Evolutionary conservation across 1,140 invertebrate species (phyloP).

Genomic region (Apolygus lucorum): DNA sequence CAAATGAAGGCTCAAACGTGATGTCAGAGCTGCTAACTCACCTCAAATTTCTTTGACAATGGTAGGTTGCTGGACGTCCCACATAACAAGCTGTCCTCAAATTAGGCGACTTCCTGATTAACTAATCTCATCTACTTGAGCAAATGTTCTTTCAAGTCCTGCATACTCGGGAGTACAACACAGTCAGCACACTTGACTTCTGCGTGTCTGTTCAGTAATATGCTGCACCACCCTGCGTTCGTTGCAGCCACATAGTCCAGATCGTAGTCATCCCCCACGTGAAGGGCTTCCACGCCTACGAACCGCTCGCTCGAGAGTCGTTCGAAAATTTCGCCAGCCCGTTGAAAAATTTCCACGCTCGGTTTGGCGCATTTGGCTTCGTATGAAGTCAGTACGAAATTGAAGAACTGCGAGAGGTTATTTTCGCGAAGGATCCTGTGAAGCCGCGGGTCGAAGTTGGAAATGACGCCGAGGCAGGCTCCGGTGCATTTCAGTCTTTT

Average conservation of each 20-base stretch:
- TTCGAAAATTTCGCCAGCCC: constrained; percentile 46
- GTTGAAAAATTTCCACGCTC: constrained; percentile 57
- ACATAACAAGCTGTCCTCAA: no score
- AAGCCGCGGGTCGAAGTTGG: constrained; percentile 79
- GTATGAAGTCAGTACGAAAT: constrained; percentile 73
- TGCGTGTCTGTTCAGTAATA: constrained; percentile 38
- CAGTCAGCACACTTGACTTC: not conserved
- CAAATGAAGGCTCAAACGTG: no score
- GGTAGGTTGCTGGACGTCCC: no score
- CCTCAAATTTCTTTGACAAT: no score
- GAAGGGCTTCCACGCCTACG: constrained; percentile 56
- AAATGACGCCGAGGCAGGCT: constrained; percentile 64
- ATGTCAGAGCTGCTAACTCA: no score
- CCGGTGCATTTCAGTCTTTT: constrained; percentile 44
- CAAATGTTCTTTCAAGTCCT: not conserved
- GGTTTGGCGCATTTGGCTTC: constrained; percentile 66
- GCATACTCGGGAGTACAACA: not conserved
- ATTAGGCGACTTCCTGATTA: no score
- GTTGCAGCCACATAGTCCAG: constrained; percentile 71
- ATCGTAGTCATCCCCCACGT: constrained; percentile 67
- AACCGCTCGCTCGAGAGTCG: constrained; percentile 34
- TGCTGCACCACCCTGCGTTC: constrained; percentile 63
- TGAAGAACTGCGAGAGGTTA: constrained; percentile 57
- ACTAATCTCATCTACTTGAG: not conserved
- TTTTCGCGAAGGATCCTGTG: constrained; percentile 54